Evolutionary conservation across 1,140 invertebrate genomes (phyloP).

Genomic region (Diachasma alloeum): DNA sequence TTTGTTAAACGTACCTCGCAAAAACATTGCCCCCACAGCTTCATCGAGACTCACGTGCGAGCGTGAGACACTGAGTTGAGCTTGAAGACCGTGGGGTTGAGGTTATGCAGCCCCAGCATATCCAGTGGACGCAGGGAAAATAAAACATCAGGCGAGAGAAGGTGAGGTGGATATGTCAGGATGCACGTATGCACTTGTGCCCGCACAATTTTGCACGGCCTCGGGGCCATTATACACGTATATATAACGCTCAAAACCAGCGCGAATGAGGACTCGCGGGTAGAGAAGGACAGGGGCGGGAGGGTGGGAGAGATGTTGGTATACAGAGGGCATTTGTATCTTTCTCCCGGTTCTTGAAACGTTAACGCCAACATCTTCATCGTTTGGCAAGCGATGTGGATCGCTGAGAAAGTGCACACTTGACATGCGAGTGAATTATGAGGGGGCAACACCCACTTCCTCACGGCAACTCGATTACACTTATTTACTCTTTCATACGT

Average conservation of each 20-base stretch:
- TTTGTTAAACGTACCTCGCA: neutral
- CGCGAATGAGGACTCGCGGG: neutral
- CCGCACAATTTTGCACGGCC: slow-evolving; percentile 1
- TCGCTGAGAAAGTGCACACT: slow-evolving; percentile 21
- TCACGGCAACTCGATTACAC: slow-evolving; percentile 29
- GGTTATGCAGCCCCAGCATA: neutral
- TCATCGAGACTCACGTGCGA: neutral
- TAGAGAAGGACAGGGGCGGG: neutral
- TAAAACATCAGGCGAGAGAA: neutral
- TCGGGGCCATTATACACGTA: neutral
- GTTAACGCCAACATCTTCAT: slow-evolving; percentile 39
- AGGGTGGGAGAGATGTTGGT: neutral
- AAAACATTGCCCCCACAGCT: neutral
- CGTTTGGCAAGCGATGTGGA: slow-evolving; percentile 27
- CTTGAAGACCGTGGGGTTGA: neutral
- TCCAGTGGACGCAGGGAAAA: neutral
- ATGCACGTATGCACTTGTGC: neutral
- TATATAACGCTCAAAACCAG: neutral
- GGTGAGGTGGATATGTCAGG: slow-evolving; percentile 1
- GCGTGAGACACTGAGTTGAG: slow-evolving; percentile 1
- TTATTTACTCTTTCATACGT: slow-evolving; percentile 5
- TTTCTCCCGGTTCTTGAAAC: slow-evolving; percentile 33
- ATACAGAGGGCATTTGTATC: slow-evolving; percentile 27
- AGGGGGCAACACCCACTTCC: slow-evolving; percentile 37
- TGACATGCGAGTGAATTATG: slow-evolving; percentile 40